Percentiles rank a stretch among this genome's conserved stretches.
Conservation (phyloP, 2,888 invertebrate species). For the Cephus pulcher region DNA sequence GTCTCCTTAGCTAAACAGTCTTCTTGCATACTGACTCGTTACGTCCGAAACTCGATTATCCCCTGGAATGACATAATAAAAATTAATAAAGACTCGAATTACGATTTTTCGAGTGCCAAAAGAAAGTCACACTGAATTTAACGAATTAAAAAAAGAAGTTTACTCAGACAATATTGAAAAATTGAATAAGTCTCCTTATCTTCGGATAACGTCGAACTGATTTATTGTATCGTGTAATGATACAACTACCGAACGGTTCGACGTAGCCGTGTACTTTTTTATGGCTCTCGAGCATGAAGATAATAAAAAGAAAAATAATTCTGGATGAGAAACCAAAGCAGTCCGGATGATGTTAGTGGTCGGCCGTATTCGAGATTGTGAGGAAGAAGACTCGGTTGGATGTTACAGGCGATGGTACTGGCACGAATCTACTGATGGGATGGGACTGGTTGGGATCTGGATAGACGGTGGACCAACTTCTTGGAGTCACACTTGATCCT, state of each 20-base stretch:
- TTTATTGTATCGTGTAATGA: not conserved
- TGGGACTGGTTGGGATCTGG: not conserved
- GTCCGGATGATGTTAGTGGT: not conserved
- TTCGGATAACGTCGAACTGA: not conserved
- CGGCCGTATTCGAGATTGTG: not conserved
- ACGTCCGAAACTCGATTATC: too few species aligned
- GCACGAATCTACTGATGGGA: not conserved
- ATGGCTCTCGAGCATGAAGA: not conserved
- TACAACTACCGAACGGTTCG: not conserved
- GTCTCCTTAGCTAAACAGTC: not conserved
- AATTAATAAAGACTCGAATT: not conserved
- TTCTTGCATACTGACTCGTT: too few species aligned
- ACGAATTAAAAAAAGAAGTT: not conserved
- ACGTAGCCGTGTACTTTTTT: not conserved
- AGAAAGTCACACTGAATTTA: not conserved
- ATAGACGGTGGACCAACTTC: not conserved
- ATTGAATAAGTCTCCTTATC: not conserved
- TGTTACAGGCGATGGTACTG: not conserved
- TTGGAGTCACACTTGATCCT: slow-evolving; percentile 2
- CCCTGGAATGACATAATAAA: not conserved
- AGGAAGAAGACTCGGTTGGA: not conserved
- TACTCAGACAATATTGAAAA: not conserved
- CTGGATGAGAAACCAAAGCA: not conserved
- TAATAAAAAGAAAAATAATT: not conserved
- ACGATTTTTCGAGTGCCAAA: not conserved